phyloP scores from a whole-genome alignment of 2,888 invertebrate species.

The Lochmaea capreae region DNA sequence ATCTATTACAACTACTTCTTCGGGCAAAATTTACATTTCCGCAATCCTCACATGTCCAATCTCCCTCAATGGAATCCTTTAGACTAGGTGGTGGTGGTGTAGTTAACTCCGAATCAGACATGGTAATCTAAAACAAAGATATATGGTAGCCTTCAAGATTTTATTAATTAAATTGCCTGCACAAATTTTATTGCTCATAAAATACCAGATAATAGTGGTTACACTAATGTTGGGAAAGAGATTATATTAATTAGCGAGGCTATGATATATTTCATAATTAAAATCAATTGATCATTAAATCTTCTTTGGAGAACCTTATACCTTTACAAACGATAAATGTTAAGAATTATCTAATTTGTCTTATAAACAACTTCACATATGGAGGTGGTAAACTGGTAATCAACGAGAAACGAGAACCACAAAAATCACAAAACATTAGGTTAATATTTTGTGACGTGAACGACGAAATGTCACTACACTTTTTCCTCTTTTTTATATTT shows the following conservation, averaged over 20 bases:
- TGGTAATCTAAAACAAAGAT: constrained; percentile 46
- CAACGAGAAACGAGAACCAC: neutral
- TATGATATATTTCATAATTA: constrained; percentile 33
- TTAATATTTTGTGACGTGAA: too few species aligned
- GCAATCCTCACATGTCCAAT: constrained; percentile 81
- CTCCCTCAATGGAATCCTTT: constrained; percentile 64
- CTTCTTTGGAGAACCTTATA: constrained; percentile 46
- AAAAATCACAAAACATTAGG: too few species aligned
- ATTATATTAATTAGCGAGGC: constrained; percentile 18
- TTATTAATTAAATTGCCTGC: constrained; percentile 22
- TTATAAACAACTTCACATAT: constrained; percentile 17
- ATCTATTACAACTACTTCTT: constrained; percentile 90
- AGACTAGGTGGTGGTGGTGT: constrained; percentile 57
- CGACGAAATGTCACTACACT: neutral
- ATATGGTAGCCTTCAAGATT: constrained; percentile 7
- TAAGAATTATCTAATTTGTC: constrained; percentile 26
- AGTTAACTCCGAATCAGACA: constrained; percentile 57
- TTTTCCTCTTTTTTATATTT: neutral
- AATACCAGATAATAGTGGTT: constrained; percentile 17
- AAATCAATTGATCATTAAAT: constrained; percentile 42
- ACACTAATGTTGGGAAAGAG: neutral
- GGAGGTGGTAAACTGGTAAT: neutral
- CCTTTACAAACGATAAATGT: constrained; percentile 45
- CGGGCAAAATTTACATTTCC: constrained; percentile 96
- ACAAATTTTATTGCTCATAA: constrained; percentile 22